Evolutionary conservation across 2,888 invertebrate species (phyloP).

Genomic region (Malacosoma neustria): DNA sequence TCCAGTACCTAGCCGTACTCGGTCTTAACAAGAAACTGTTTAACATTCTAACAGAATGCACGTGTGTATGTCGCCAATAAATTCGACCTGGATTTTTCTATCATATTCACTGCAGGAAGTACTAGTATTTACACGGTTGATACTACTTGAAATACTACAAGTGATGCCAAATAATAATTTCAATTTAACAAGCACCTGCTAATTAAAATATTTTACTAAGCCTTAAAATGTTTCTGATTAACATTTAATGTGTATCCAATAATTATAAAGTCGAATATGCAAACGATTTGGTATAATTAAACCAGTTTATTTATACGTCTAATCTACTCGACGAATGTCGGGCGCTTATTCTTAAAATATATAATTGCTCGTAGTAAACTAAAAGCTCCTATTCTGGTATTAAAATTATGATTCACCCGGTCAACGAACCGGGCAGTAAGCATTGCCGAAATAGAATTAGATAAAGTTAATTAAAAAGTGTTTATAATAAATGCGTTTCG

Average conservation of each 20-base stretch:
- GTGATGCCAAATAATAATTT: no score
- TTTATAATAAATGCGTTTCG: slow-evolving; percentile 53
- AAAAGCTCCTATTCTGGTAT: slow-evolving; percentile 23
- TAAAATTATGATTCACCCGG: slow-evolving; percentile 32
- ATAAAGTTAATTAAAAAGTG: slow-evolving; percentile 64
- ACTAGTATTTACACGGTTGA: slow-evolving; percentile 45
- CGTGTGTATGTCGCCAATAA: slow-evolving; percentile 53
- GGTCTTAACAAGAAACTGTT: slow-evolving; percentile 59
- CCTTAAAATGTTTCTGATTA: no score
- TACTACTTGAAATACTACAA: no score
- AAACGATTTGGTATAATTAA: slow-evolving; percentile 12
- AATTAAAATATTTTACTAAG: no score
- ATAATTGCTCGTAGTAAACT: slow-evolving; percentile 10
- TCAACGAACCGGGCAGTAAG: slow-evolving; percentile 45
- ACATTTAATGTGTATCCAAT: no score
- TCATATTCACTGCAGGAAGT: slow-evolving; percentile 45
- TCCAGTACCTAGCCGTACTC: slow-evolving; percentile 36
- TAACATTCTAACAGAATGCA: slow-evolving; percentile 65
- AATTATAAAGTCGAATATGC: slow-evolving; percentile 11
- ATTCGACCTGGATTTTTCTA: slow-evolving; percentile 61
- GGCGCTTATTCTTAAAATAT: slow-evolving; percentile 12
- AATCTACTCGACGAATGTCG: slow-evolving; percentile 10
- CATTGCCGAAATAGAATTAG: slow-evolving; percentile 55
- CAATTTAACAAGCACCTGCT: no score
- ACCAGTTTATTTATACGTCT: slow-evolving; percentile 13